Conservation (phyloP, 2,888 invertebrate genomes). For the Ormyrus nitidulus region DNA sequence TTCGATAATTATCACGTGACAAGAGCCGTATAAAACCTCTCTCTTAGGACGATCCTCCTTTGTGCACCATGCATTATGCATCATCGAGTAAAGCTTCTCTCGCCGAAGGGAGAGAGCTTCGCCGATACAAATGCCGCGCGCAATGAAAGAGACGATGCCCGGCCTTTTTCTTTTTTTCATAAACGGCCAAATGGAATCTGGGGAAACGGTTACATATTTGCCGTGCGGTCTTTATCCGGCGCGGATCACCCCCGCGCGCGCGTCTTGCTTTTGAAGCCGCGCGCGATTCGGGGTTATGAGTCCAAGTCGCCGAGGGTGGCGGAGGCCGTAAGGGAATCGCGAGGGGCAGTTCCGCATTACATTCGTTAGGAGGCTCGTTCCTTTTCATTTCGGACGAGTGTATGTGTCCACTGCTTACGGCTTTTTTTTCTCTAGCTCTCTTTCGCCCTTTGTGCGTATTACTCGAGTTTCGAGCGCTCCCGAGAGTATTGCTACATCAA, state of each 20-base stretch:
- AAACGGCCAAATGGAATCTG: conserved; percentile 51
- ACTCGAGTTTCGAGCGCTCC: conserved; percentile 5
- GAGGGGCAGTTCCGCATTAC: conserved; percentile 60
- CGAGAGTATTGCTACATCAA: conserved; percentile 46
- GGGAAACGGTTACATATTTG: conserved; percentile 61
- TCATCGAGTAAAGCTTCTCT: conserved; percentile 3
- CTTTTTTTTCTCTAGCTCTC: neutral
- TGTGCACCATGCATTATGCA: too few relatives aligned
- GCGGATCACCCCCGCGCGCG: conserved; percentile 60
- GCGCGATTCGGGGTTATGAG: conserved; percentile 56
- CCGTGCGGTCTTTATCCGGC: conserved; percentile 62
- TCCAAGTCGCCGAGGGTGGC: conserved; percentile 23
- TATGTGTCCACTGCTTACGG: conserved; percentile 38
- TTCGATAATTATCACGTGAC: conserved; percentile 44
- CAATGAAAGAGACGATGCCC: conserved; percentile 58
- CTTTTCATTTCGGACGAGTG: conserved; percentile 40
- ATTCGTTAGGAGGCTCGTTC: conserved; percentile 60
- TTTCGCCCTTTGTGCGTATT: conserved; percentile 18
- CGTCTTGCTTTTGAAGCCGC: conserved; percentile 62
- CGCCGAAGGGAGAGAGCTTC: conserved; percentile 3
- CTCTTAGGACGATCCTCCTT: neutral
- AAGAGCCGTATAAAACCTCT: conserved; percentile 8
- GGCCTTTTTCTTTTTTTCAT: conserved; percentile 39
- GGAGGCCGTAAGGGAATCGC: conserved; percentile 49
- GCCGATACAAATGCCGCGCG: conserved; percentile 6